These are phyloP conservation scores for Amphiura filiformis DNA, from an alignment of 35 echinoderm and acorn worm species.

Conservation along the genomic window DNA sequence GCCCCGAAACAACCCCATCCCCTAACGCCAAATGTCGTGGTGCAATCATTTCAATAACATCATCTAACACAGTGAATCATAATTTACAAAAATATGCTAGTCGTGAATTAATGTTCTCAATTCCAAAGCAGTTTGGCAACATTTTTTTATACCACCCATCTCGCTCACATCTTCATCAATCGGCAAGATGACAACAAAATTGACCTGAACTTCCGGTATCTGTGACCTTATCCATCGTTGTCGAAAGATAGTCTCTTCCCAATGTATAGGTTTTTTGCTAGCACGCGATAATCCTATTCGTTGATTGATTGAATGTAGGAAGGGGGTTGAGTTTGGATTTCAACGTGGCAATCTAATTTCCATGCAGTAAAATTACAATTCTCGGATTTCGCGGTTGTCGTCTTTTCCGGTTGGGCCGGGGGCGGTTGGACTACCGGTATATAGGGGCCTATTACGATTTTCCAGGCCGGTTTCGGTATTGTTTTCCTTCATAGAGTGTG, in stretches of 20 bases:
- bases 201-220: neutral
- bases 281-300: neutral
- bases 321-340: neutral
- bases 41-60: neutral
- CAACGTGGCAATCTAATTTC: neutral
- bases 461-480: too few relatives aligned
- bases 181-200: neutral
- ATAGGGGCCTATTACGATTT: too few relatives aligned
- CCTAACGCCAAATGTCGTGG: neutral
- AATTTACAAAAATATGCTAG: neutral
- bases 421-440: too few relatives aligned
- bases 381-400: too few relatives aligned
- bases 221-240: neutral
- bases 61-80: neutral
- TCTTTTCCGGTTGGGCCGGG: too few relatives aligned
- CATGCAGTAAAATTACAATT: too few relatives aligned
- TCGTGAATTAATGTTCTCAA: neutral
- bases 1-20: neutral
- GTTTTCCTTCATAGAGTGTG: too few relatives aligned
- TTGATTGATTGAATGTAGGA: neutral
- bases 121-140: neutral
- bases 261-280: neutral
- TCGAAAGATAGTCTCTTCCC: neutral
- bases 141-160: neutral
- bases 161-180: neutral